phyloP scores from a whole-genome alignment of 1,140 invertebrate genomes.

The Bombus waltoni region DNA sequence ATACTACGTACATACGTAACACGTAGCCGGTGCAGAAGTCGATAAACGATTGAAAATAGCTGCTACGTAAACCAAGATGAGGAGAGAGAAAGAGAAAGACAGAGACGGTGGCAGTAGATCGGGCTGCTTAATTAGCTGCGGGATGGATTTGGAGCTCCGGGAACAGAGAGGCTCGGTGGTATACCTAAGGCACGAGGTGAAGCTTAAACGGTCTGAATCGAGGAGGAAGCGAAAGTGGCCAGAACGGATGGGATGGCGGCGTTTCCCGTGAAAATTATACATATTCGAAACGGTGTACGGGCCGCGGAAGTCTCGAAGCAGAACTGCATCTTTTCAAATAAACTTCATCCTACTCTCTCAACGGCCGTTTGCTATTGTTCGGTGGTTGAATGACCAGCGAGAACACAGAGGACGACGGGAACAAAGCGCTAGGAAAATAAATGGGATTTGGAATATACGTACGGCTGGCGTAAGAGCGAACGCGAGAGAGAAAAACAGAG shows the following conservation, averaged over 20 bases:
- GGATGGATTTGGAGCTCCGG: constrained; percentile 36
- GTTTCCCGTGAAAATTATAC: background rate
- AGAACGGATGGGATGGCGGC: background rate
- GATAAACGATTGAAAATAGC: constrained; percentile 67
- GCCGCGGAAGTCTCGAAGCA: background rate
- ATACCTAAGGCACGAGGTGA: too few species aligned
- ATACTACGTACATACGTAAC: constrained; percentile 26
- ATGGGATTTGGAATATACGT: constrained; percentile 11
- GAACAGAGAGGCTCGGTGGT: too few species aligned
- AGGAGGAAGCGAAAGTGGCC: background rate
- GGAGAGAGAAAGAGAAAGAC: background rate
- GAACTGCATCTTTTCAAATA: constrained; percentile 40
- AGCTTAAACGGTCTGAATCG: background rate
- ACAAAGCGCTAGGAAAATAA: constrained; percentile 35
- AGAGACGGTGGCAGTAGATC: constrained; percentile 19
- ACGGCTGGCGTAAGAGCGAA: too few species aligned
- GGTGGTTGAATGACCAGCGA: constrained; percentile 32
- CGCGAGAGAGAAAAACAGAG: background rate
- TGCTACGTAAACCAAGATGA: constrained; percentile 41
- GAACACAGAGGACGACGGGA: constrained; percentile 27
- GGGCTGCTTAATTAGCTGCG: constrained; percentile 58
- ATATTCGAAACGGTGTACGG: background rate
- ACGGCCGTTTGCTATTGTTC: constrained; percentile 36
- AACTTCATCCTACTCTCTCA: background rate
- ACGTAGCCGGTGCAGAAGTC: constrained; percentile 48